phyloP scores from a whole-genome alignment of 2,888 invertebrate species.

The Papilio protenor region DNA sequence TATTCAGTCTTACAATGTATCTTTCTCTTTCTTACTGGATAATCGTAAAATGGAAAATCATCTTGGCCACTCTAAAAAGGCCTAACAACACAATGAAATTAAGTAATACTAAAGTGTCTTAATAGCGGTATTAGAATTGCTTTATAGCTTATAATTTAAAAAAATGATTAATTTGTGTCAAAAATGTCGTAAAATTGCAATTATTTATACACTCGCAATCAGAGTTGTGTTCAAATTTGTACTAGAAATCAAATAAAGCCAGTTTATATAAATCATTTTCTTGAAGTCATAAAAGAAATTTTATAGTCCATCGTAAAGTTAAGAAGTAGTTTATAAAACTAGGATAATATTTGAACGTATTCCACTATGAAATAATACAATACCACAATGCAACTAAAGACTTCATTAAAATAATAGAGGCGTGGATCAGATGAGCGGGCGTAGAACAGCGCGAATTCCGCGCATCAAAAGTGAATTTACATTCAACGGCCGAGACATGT shows the following conservation, averaged over 20 bases:
- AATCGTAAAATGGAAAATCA: neutral
- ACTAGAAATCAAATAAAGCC: neutral
- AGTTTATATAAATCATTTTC: slow-evolving; percentile 22
- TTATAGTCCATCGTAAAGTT: slow-evolving; percentile 7
- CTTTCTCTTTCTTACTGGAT: neutral
- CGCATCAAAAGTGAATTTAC: slow-evolving; percentile 36
- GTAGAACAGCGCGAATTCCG: slow-evolving; percentile 29
- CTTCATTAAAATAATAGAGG: slow-evolving; percentile 33
- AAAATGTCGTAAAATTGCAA: neutral
- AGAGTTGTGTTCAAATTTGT: neutral
- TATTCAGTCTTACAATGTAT: neutral
- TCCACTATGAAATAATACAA: neutral
- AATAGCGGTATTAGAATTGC: neutral
- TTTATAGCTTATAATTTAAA: neutral
- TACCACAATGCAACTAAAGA: neutral
- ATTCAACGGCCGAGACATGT: slow-evolving; percentile 17
- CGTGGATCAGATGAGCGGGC: slow-evolving; percentile 26
- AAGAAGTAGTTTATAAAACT: neutral
- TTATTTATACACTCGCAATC: neutral
- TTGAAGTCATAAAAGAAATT: slow-evolving; percentile 6
- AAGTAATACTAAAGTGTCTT: neutral
- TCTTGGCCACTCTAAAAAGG: neutral
- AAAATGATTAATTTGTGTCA: neutral
- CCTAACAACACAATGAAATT: neutral
- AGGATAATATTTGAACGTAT: neutral